A percentile compares a stretch with the other conserved stretches of the same genome.
Evolutionary conservation across 2,797 vertebrate species (phyloP).

Genomic region (Platalea minor): DNA sequence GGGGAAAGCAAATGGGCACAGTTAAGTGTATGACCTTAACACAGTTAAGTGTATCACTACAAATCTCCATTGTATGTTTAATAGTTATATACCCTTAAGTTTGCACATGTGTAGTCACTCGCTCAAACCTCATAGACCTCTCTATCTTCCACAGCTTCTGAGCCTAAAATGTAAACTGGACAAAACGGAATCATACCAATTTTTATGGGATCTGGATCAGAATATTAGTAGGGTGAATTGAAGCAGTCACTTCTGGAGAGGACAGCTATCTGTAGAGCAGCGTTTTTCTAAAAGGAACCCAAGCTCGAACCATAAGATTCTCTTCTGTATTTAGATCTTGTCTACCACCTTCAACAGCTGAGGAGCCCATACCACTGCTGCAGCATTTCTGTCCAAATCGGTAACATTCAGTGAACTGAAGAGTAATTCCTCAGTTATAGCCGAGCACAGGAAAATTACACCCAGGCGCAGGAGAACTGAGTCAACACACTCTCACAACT

Average conservation of each 20-base stretch:
- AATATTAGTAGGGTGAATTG: background rate
- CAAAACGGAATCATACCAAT: background rate
- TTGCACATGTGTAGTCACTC: background rate
- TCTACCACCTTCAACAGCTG: background rate
- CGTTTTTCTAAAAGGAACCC: background rate
- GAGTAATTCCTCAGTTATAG: background rate
- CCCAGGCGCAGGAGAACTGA: background rate
- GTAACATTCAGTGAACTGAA: background rate
- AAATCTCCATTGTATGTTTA: background rate
- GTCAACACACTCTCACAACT: background rate
- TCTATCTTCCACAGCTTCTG: background rate
- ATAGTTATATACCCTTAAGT: background rate
- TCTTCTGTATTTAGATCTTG: background rate
- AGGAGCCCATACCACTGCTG: background rate
- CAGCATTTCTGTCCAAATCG: background rate
- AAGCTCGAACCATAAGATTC: background rate
- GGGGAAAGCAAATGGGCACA: background rate
- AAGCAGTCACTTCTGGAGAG: background rate
- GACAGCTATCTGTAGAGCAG: background rate
- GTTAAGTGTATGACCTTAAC: background rate
- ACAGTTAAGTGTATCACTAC: background rate
- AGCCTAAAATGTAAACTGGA: background rate
- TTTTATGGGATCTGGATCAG: background rate
- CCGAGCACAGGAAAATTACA: background rate
- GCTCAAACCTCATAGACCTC: background rate